These are phyloP conservation scores for Hartigia nigra DNA, from an alignment of 2,888 invertebrate species.

Conservation along the genomic window DNA sequence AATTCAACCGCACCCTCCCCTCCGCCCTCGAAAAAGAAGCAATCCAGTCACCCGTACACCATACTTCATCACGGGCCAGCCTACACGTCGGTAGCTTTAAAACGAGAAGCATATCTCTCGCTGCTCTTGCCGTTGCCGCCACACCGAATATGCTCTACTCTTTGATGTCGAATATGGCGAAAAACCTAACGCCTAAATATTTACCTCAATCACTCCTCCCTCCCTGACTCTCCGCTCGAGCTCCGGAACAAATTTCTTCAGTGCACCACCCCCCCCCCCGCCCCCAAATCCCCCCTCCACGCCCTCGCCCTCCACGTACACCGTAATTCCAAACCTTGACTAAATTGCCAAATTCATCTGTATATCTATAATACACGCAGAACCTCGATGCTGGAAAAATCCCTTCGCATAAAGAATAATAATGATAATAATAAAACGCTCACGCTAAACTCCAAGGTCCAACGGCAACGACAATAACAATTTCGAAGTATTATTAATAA, in stretches of 20 bases:
- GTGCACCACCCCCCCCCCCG: neutral
- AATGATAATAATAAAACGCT: too few relatives aligned
- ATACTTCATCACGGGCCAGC: neutral
- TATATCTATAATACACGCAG: neutral
- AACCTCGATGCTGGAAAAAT: neutral
- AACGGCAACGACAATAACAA: too few relatives aligned
- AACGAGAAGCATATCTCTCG: neutral
- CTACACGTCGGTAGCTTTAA: neutral
- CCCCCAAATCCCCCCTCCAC: too few relatives aligned
- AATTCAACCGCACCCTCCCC: neutral
- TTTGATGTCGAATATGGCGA: neutral
- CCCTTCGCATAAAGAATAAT: neutral
- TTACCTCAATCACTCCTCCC: conserved; percentile 2
- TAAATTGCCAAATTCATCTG: neutral
- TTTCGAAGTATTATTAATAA: neutral
- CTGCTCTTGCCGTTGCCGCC: neutral
- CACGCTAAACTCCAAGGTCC: too few relatives aligned
- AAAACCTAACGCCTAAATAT: conserved; percentile 1
- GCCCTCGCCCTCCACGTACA: neutral
- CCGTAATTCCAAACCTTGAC: neutral
- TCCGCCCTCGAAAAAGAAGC: too few relatives aligned
- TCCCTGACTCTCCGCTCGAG: conserved; percentile 8
- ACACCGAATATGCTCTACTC: neutral
- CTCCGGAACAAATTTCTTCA: neutral
- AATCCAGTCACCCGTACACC: too few relatives aligned